These are phyloP conservation scores for Cerastis leucographa DNA, from an alignment of 2,888 invertebrate genomes.

Conservation along the genomic window DNA sequence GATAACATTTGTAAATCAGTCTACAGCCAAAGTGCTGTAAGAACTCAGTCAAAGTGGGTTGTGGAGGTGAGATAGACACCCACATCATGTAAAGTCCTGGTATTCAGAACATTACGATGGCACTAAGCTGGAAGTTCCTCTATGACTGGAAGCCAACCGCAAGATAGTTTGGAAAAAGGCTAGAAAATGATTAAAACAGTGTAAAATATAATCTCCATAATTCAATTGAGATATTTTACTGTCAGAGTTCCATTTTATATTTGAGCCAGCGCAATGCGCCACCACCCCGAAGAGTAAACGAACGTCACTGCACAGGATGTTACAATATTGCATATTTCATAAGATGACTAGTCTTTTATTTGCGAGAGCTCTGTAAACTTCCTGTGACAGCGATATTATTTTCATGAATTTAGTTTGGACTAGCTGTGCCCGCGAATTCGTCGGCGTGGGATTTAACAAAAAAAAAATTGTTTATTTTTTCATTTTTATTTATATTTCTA, in stretches of 20 bases:
- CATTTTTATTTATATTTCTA: too few species aligned
- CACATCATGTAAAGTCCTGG: neutral
- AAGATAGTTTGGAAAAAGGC: neutral
- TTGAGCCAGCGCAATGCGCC: neutral
- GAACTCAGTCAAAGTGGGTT: neutral
- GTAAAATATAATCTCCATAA: neutral
- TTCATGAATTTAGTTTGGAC: neutral
- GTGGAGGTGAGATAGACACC: neutral
- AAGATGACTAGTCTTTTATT: slow-evolving; percentile 22
- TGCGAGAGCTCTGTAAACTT: slow-evolving; percentile 6
- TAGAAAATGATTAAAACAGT: neutral
- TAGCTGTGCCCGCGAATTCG: too few species aligned
- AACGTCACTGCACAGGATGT: slow-evolving; percentile 28
- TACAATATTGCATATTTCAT: slow-evolving; percentile 2
- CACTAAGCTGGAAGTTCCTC: neutral
- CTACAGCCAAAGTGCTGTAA: neutral
- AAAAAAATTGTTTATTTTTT: too few species aligned
- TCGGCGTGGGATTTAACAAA: too few species aligned
- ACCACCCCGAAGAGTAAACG: neutral
- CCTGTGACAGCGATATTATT: slow-evolving; percentile 2
- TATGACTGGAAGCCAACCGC: neutral
- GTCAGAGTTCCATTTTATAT: neutral
- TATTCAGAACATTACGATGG: neutral
- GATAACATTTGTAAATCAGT: neutral
- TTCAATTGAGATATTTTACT: neutral